These are phyloP conservation scores for Thera obeliscata DNA, from an alignment of 2,888 invertebrate genomes.

Conservation along the genomic window DNA sequence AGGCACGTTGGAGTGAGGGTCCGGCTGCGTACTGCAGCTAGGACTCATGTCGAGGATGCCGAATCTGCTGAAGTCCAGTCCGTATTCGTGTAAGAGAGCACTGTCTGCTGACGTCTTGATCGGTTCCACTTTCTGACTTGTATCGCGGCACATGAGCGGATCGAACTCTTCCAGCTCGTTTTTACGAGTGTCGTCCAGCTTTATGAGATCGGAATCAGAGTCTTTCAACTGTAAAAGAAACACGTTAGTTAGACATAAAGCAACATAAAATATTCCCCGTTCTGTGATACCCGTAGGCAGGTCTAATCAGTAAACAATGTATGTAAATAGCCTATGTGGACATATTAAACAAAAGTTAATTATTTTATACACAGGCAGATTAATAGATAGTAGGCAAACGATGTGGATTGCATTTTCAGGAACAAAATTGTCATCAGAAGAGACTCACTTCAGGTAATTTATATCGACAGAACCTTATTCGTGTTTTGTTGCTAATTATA, in stretches of 20 bases:
- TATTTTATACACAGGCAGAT: not conserved
- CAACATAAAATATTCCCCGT: constrained; percentile 7
- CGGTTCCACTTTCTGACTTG: constrained; percentile 64
- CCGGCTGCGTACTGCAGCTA: constrained; percentile 51
- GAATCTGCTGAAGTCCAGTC: constrained; percentile 86
- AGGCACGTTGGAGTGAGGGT: constrained; percentile 59
- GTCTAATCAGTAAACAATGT: not conserved
- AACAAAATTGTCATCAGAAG: not conserved
- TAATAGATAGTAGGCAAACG: not conserved
- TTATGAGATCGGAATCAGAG: constrained; percentile 77
- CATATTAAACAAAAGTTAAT: not conserved
- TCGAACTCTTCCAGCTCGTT: constrained; percentile 76
- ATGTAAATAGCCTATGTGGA: not conserved
- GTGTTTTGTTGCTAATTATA: not conserved
- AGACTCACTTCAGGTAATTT: not conserved
- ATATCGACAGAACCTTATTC: not conserved
- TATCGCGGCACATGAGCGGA: constrained; percentile 71
- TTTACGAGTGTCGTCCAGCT: constrained; percentile 72
- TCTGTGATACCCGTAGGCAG: constrained; percentile 10
- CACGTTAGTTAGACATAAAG: constrained; percentile 54
- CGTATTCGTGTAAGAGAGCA: constrained; percentile 89
- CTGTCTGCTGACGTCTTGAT: constrained; percentile 81
- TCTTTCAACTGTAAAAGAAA: constrained; percentile 78
- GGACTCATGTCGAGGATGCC: constrained; percentile 71
- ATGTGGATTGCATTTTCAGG: not conserved